Percentiles rank a stretch among this genome's conserved stretches.
These are phyloP conservation scores for Neodiprion pinetum DNA, from an alignment of 1,140 invertebrate genomes.

Conservation along the genomic window DNA sequence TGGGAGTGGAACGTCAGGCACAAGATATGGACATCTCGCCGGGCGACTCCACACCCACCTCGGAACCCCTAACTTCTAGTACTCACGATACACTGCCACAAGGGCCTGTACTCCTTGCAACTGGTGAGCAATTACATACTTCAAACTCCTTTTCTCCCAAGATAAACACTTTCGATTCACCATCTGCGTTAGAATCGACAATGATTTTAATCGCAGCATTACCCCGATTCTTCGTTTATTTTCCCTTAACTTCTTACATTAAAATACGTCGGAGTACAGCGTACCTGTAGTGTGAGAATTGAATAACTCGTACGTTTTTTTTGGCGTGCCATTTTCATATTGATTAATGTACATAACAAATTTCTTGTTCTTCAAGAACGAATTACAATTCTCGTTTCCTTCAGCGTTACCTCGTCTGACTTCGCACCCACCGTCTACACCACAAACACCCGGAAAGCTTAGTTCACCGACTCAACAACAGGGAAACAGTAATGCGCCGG, in stretches of 20 bases:
- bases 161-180: too few species aligned
- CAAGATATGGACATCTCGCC: slow-evolving; percentile 89
- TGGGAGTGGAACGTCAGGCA: slow-evolving; percentile 52
- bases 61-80: slow-evolving; percentile 64
- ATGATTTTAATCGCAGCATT: neutral
- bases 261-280: neutral
- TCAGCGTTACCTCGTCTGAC: slow-evolving; percentile 72
- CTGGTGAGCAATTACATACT: slow-evolving; percentile 46
- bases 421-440: slow-evolving; percentile 63
- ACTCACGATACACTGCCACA: slow-evolving; percentile 57
- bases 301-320: neutral
- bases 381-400: slow-evolving; percentile 19
- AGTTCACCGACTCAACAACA: slow-evolving; percentile 60
- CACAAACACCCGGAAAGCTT: slow-evolving; percentile 58
- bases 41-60: slow-evolving; percentile 82
- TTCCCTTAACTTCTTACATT: neutral
- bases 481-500: slow-evolving; percentile 62
- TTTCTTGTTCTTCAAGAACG: neutral
- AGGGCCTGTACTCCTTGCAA: slow-evolving; percentile 69
- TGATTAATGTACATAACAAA: neutral
- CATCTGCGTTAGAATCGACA: neutral
- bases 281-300: slow-evolving; percentile 15
- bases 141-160: neutral
- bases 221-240: neutral
- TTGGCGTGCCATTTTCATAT: neutral